phyloP scores from a whole-genome alignment of 2,113 vertebrate genomes.

The Probosciger aterrimus region DNA sequence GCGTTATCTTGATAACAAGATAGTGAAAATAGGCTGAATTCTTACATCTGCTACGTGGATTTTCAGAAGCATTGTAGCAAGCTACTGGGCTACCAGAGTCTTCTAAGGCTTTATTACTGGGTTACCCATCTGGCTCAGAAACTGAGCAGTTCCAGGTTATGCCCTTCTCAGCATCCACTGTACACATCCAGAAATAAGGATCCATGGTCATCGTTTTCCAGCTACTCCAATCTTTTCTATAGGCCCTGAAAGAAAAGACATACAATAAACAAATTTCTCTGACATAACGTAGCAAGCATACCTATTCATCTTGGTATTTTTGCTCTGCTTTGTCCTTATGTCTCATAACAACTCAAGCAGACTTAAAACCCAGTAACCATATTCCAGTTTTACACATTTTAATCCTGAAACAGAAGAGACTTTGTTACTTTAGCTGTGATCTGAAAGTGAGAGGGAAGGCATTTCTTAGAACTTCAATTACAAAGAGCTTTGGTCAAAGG shows the following conservation, averaged over 20 bases:
- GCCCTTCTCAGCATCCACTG: neutral
- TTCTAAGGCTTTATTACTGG: neutral
- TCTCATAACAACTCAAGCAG: neutral
- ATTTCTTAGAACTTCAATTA: neutral
- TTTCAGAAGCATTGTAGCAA: neutral
- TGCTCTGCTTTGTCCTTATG: neutral
- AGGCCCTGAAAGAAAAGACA: neutral
- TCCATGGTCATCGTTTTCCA: rapidly evolving
- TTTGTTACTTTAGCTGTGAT: neutral
- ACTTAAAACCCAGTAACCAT: neutral
- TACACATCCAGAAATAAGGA: neutral
- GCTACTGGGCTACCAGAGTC: neutral
- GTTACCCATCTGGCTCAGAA: neutral
- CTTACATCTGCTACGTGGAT: neutral
- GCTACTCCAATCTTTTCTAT: neutral
- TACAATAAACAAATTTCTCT: neutral
- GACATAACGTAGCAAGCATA: neutral
- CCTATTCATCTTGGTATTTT: neutral
- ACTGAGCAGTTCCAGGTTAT: neutral
- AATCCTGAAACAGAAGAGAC: neutral
- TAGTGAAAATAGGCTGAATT: neutral
- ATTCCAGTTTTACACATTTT: neutral
- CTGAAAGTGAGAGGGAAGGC: neutral
- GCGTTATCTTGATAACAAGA: neutral
- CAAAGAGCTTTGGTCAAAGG: neutral